Evolutionary conservation across 64 coral and sea anemone species (phyloP).

Genomic region (Stylophora pistillata): DNA sequence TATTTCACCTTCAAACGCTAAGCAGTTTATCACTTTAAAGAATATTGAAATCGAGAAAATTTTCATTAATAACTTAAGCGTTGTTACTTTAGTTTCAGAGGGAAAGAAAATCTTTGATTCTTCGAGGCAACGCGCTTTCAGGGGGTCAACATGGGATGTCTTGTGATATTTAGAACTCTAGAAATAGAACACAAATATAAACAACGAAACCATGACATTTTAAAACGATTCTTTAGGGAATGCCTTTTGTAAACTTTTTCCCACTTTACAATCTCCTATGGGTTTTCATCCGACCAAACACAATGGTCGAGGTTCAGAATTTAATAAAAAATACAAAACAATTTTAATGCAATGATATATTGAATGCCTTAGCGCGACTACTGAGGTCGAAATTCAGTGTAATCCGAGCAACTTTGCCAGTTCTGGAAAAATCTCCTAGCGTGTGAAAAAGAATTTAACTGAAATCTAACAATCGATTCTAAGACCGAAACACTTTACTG

Average conservation of each 20-base stretch:
- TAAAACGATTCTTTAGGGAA: neutral
- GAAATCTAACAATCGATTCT: too few species aligned
- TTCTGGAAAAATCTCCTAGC: too few species aligned
- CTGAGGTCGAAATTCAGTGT: too few species aligned
- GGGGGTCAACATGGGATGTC: neutral
- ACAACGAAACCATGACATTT: constrained; percentile 25
- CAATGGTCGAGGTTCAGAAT: neutral
- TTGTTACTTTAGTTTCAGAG: neutral
- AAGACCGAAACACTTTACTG: too few species aligned
- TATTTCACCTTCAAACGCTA: constrained; percentile 9
- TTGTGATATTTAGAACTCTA: neutral
- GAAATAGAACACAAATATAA: constrained; percentile 12
- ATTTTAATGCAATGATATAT: neutral
- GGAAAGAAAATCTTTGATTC: neutral
- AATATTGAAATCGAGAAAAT: constrained; percentile 7
- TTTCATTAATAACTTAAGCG: neutral
- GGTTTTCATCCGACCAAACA: neutral
- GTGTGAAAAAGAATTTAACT: too few species aligned
- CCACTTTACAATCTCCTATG: neutral
- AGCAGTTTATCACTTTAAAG: constrained; percentile 19
- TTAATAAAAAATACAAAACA: neutral
- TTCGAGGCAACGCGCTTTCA: neutral
- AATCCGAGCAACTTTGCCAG: too few species aligned
- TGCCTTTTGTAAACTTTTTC: neutral
- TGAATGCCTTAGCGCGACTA: too few species aligned